A percentile compares a stretch with the other conserved stretches of the same genome.
phyloP scores from a whole-genome alignment of 2,797 vertebrate species.

The Poeciliopsis infans region DNA sequence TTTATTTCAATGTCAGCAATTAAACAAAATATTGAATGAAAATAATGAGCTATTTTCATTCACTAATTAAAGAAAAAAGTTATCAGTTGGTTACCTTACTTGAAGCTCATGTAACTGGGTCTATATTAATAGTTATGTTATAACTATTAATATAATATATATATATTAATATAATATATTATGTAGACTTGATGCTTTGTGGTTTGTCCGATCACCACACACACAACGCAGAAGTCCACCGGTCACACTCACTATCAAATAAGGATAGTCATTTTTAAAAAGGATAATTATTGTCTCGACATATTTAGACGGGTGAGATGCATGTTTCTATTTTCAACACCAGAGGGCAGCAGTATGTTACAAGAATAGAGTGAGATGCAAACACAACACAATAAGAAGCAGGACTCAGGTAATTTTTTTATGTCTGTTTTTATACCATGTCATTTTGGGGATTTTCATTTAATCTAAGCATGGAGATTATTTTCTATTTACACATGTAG shows the following conservation, averaged over 20 bases:
- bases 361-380: not conserved
- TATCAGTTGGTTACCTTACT: not conserved
- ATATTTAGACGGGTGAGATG: not conserved
- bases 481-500: not conserved
- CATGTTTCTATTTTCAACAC: constrained; percentile 9
- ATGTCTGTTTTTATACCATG: not conserved
- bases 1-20: not conserved
- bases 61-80: not conserved
- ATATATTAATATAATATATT: no score
- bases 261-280: not conserved
- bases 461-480: not conserved
- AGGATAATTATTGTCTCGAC: not conserved
- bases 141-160: no score
- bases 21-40: not conserved
- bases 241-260: no score
- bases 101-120: no score
- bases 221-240: no score
- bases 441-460: not conserved
- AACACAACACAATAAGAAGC: not conserved
- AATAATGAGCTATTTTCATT: not conserved
- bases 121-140: no score
- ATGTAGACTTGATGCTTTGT: no score
- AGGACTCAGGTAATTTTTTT: not conserved
- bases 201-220: no score
- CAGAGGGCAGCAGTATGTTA: constrained; percentile 41